These are phyloP conservation scores for Autographa pulchrina DNA, from an alignment of 2,888 invertebrate genomes.

Conservation along the genomic window DNA sequence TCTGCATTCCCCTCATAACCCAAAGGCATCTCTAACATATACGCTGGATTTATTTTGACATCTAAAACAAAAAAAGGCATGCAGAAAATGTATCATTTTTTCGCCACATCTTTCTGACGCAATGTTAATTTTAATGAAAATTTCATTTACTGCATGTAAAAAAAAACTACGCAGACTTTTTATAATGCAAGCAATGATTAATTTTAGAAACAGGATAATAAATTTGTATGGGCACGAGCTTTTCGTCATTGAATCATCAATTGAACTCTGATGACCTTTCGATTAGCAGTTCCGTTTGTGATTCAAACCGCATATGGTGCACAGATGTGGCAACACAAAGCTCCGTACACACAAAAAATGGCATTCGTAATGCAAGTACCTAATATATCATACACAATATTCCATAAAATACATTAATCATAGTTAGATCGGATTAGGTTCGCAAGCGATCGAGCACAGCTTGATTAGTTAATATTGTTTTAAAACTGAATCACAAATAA, in stretches of 20 bases:
- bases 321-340: neutral
- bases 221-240: neutral
- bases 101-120: no score
- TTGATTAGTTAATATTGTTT: neutral
- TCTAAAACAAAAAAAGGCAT: slow-evolving; percentile 64
- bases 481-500: no score
- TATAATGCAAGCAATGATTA: no score
- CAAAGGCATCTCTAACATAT: slow-evolving; percentile 80
- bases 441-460: neutral
- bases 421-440: no score
- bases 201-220: no score
- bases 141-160: no score
- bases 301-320: neutral
- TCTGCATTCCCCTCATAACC: slow-evolving; percentile 85
- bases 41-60: slow-evolving; percentile 79
- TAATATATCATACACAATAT: neutral
- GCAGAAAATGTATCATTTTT: neutral
- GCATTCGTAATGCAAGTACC: neutral
- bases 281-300: slow-evolving; percentile 1
- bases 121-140: no score
- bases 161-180: no score
- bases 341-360: neutral
- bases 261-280: slow-evolving; percentile 7
- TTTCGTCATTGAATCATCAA: neutral
- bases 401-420: neutral